phyloP scores from a whole-genome alignment of 2,113 vertebrate species.

The Dipodomys stephensi region DNA sequence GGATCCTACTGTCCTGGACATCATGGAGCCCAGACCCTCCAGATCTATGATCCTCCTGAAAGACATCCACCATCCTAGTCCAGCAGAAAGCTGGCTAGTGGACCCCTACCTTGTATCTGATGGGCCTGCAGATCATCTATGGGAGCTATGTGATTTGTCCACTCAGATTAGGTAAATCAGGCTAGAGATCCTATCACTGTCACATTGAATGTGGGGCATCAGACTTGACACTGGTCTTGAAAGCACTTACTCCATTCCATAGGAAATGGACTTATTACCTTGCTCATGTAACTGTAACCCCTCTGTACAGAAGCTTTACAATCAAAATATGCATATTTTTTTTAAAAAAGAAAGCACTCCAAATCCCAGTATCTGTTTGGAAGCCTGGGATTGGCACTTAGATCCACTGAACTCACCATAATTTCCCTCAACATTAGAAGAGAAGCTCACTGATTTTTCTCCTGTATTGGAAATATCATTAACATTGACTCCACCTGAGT shows the following conservation, averaged over 20 bases:
- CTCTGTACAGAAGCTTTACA: too few relatives aligned
- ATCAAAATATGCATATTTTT: too few relatives aligned
- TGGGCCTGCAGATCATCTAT: neutral
- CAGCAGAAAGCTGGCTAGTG: neutral
- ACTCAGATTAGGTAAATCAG: neutral
- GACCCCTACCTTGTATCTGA: fast-evolving
- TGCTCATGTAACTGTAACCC: too few relatives aligned
- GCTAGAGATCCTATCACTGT: neutral
- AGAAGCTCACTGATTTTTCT: neutral
- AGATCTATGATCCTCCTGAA: too few relatives aligned
- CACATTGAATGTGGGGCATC: too few relatives aligned
- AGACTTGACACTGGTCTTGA: neutral
- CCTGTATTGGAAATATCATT: too few relatives aligned
- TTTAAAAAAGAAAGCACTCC: neutral
- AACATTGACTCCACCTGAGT: neutral
- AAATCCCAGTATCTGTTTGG: neutral
- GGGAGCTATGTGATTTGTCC: neutral
- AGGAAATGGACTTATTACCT: too few relatives aligned
- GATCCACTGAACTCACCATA: neutral
- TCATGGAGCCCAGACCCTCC: too few relatives aligned
- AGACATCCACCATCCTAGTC: neutral
- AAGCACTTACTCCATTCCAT: neutral
- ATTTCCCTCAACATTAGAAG: neutral
- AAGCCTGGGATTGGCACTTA: neutral
- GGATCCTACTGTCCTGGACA: too few relatives aligned